phyloP scores from a whole-genome alignment of 1,140 invertebrate genomes.

The Mercenaria mercenaria region DNA sequence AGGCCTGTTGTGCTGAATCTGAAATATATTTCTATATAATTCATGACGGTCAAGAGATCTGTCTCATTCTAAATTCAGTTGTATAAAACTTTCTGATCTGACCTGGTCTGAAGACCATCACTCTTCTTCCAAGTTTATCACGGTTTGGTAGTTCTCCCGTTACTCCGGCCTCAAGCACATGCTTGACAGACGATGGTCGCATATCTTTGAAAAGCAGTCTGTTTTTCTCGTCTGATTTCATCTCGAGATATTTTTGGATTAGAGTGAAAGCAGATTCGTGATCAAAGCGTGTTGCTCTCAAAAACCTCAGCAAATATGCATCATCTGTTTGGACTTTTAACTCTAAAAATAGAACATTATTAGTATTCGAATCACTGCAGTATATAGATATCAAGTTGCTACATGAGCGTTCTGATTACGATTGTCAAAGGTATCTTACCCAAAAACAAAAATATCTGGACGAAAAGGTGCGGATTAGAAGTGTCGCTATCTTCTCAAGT shows the following conservation, averaged over 20 bases:
- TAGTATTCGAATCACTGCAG: no score
- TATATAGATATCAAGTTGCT: no score
- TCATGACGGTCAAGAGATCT: no score
- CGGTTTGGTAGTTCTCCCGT: conserved; percentile 91
- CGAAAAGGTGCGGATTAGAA: no score
- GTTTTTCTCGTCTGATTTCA: conserved; percentile 89
- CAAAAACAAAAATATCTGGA: no score
- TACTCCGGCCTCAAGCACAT: conserved; percentile 92
- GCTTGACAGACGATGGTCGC: conserved; percentile 90
- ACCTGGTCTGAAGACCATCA: conserved; percentile 89
- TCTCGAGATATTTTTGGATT: conserved; percentile 94
- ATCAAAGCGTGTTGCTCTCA: conserved; percentile 93
- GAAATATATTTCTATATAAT: no score
- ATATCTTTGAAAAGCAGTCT: conserved; percentile 90
- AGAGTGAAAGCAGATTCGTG: conserved; percentile 93
- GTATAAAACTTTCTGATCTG: no score
- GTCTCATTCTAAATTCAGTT: neutral
- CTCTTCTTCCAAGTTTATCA: conserved; percentile 91
- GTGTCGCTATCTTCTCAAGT: no score
- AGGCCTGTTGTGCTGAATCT: no score
- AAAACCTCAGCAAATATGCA: conserved; percentile 92
- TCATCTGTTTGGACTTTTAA: conserved; percentile 88
- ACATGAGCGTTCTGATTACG: no score
- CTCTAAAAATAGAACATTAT: conserved; percentile 71
- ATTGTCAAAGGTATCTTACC: no score